A percentile compares a stretch with the other conserved stretches of the same genome.
Evolutionary conservation across 1,140 invertebrate genomes (phyloP).

Genomic region (Cryptotermes secundus): DNA sequence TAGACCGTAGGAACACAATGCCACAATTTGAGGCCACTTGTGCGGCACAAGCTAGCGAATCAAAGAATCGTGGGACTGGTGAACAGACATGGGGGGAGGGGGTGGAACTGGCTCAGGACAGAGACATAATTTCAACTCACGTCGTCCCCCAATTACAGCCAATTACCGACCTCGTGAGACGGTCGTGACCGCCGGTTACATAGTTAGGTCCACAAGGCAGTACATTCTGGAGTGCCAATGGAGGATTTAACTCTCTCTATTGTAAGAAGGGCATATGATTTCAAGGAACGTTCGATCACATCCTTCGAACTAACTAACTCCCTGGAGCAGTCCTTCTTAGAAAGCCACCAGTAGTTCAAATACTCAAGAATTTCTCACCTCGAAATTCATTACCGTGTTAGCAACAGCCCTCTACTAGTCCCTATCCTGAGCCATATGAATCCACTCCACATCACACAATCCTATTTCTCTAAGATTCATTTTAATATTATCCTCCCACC

Average conservation of each 20-base stretch:
- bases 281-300: too few species aligned
- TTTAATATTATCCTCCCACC: too few species aligned
- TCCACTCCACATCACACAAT: too few species aligned
- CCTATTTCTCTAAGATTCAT: too few species aligned
- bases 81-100: neutral
- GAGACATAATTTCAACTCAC: constrained; percentile 12
- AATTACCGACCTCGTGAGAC: constrained; percentile 1
- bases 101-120: neutral
- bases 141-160: constrained; percentile 5
- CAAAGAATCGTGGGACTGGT: neutral
- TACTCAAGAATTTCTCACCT: too few species aligned
- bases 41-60: neutral
- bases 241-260: neutral
- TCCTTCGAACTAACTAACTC: too few species aligned
- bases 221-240: neutral
- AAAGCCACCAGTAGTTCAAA: too few species aligned
- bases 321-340: too few species aligned
- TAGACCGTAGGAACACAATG: neutral
- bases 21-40: neutral
- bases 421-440: too few species aligned
- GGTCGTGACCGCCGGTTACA: neutral
- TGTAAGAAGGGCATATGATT: too few species aligned
- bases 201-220: neutral
- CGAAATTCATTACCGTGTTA: too few species aligned
- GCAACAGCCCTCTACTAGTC: too few species aligned